These are phyloP conservation scores for Chaetodon trifasciatus DNA, from an alignment of 2,797 vertebrate genomes.

Conservation along the genomic window DNA sequence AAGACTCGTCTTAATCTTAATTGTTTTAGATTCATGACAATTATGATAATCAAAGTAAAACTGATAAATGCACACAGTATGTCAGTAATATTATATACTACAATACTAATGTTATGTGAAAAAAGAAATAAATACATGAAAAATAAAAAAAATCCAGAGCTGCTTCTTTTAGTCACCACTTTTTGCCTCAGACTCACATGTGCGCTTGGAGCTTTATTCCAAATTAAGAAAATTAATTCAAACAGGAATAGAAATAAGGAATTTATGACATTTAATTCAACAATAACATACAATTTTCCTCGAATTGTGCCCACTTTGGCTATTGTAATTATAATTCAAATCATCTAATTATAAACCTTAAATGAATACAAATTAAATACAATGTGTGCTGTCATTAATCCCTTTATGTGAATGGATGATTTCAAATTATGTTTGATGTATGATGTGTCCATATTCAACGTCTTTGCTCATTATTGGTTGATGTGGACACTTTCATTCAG, in stretches of 20 bases:
- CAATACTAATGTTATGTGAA: conserved; percentile 8
- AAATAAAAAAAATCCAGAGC: background rate
- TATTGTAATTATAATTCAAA: background rate
- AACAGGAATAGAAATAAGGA: background rate
- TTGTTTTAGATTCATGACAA: conserved; percentile 64
- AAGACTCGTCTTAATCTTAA: conserved; percentile 54
- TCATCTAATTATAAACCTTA: conserved; percentile 19
- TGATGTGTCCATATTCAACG: background rate
- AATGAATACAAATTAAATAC: conserved; percentile 11
- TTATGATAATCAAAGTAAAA: conserved; percentile 67
- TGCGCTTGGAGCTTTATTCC: background rate
- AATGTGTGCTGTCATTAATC: conserved; percentile 12
- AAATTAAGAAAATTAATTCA: background rate
- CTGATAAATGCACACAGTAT: conserved; percentile 55
- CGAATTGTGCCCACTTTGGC: background rate
- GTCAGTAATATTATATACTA: conserved; percentile 36
- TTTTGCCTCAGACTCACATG: background rate
- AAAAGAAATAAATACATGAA: background rate
- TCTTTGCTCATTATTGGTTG: conserved; percentile 2
- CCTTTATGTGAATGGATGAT: conserved; percentile 1
- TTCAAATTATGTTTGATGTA: background rate
- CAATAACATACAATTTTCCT: background rate
- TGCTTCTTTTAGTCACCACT: background rate
- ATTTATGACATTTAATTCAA: background rate
- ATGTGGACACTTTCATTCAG: background rate